A percentile compares a stretch with the other conserved stretches of the same genome.
phyloP scores from a whole-genome alignment of 2,888 invertebrate genomes.

The Yponomeuta cagnagella region DNA sequence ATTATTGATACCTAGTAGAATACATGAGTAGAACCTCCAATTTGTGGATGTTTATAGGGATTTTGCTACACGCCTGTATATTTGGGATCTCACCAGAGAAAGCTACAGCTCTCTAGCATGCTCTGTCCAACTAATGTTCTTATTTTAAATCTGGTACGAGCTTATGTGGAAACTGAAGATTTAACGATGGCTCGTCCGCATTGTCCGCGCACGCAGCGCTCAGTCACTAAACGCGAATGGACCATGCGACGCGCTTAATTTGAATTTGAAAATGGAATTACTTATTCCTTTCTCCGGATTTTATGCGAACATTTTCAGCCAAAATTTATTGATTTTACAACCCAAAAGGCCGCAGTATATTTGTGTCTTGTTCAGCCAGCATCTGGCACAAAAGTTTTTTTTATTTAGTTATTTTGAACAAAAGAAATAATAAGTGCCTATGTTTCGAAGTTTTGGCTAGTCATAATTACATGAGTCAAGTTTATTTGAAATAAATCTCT shows the following conservation, averaged over 20 bases:
- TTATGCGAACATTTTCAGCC: neutral
- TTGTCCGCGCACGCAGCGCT: constrained; percentile 66
- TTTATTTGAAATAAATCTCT: constrained; percentile 20
- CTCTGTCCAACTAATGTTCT: constrained; percentile 48
- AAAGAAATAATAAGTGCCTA: too few species aligned
- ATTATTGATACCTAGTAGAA: too few species aligned
- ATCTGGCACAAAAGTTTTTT: too few species aligned
- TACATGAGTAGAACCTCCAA: too few species aligned
- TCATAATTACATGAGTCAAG: neutral
- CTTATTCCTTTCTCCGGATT: neutral
- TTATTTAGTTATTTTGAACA: too few species aligned
- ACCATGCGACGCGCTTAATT: constrained; percentile 38
- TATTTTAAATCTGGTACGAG: constrained; percentile 64
- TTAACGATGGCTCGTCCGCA: constrained; percentile 67
- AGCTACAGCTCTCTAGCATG: constrained; percentile 22
- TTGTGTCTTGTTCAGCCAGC: too few species aligned
- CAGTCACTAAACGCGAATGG: constrained; percentile 38
- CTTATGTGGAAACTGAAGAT: constrained; percentile 68
- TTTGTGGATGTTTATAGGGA: neutral
- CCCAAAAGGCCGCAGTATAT: too few species aligned
- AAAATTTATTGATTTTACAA: neutral
- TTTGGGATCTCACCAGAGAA: neutral
- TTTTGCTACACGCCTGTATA: too few species aligned
- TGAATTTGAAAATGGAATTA: constrained; percentile 55
- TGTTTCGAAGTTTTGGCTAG: neutral